Conservation (phyloP, 2,113 vertebrate species). For the Psilopsiagon aymara region DNA sequence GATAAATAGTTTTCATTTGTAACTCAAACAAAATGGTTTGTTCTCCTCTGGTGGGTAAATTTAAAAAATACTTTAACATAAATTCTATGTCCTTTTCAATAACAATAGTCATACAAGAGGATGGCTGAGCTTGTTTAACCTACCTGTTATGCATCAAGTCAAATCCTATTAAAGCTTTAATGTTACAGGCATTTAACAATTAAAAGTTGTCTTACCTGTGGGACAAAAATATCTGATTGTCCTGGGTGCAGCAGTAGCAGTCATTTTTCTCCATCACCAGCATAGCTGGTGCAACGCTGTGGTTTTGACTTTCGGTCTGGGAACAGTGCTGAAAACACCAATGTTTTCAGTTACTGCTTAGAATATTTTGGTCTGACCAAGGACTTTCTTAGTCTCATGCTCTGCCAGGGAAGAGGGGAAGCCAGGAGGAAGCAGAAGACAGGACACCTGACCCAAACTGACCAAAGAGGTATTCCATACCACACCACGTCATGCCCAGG, state of each 20-base stretch:
- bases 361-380: too few relatives aligned
- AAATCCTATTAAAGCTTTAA: slow-evolving; percentile 41
- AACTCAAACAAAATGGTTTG: slow-evolving; percentile 35
- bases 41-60: slow-evolving; percentile 59
- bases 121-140: not conserved
- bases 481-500: too few relatives aligned
- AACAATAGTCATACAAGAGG: slow-evolving; percentile 14
- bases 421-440: too few relatives aligned
- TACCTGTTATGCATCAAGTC: not conserved
- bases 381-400: too few relatives aligned
- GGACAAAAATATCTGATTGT: not conserved
- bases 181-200: not conserved
- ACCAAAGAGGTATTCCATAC: too few relatives aligned
- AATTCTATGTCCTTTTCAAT: slow-evolving; percentile 48
- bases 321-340: fast-evolving
- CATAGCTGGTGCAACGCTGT: too few relatives aligned
- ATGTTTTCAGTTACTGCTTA: too few relatives aligned
- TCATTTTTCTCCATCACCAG: too few relatives aligned
- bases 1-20: slow-evolving; percentile 65
- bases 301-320: too few relatives aligned
- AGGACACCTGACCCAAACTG: too few relatives aligned
- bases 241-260: too few relatives aligned
- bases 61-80: slow-evolving; percentile 19
- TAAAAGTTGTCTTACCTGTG: not conserved
- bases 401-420: too few relatives aligned